A percentile compares a stretch with the other conserved stretches of the same genome.
Conservation (phyloP, 2,113 vertebrate species). For the Parus major region DNA sequence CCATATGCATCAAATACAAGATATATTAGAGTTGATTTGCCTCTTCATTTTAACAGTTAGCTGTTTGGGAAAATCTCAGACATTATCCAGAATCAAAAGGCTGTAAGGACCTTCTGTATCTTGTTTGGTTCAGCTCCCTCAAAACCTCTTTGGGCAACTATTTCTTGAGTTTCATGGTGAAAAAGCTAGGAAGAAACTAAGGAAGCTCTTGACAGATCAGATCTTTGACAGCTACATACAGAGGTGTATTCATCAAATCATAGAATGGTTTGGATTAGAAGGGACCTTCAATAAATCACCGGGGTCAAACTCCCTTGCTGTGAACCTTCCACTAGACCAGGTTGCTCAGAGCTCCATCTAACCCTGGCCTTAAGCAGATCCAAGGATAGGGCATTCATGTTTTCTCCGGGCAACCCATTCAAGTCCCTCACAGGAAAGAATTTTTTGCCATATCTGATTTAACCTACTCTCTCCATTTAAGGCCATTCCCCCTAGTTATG, state of each 20-base stretch:
- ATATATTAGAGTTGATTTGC: not conserved
- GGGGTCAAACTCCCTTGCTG: not conserved
- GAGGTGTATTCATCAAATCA: not conserved
- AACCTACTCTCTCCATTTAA: not conserved
- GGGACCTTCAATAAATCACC: not conserved
- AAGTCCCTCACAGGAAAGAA: too few relatives aligned
- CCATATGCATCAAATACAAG: not conserved
- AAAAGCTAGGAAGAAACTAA: not conserved
- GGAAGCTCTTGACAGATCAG: not conserved
- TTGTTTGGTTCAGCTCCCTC: not conserved
- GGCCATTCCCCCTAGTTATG: not conserved
- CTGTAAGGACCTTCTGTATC: not conserved
- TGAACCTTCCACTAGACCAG: not conserved
- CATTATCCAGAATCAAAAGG: not conserved
- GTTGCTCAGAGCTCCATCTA: not conserved
- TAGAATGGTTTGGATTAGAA: not conserved
- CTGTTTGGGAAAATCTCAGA: not conserved
- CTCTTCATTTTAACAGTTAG: not conserved
- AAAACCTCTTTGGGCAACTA: not conserved
- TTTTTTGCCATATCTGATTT: not conserved
- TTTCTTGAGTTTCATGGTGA: not conserved
- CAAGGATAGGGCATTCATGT: fast-evolving
- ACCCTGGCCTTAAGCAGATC: not conserved
- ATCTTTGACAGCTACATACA: fast-evolving
- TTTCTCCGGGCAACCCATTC: not conserved